Evolutionary conservation across 2,113 vertebrate species (phyloP), one percentile per base, ranked within the genome.

Genomic region (Salvator merianae): DNA sequence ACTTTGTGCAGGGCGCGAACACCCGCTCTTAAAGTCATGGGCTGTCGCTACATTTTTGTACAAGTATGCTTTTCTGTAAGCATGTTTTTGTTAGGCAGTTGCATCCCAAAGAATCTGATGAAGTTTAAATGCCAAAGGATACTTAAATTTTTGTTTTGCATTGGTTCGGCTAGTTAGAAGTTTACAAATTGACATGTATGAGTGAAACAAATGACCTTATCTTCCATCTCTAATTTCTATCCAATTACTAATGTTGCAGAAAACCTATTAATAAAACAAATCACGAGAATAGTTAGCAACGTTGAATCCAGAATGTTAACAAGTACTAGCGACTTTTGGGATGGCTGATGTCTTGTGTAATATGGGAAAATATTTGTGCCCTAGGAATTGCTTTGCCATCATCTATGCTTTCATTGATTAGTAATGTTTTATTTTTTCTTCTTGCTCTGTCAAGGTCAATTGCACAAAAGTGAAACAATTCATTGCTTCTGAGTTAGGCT

Each of bases 381-480:
- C 3, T 28, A 18, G 16, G 12, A 13, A n/a, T 38, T 22, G 8
- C 71, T 14, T 63, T 34, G 38, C 30, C 8, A 63, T n/a, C 20
- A 10, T 14, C 3, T 7, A n/a, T 63, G 55, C 14, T 22, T 50
- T 73, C n/a, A 28, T 14, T 2, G 3, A 28, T 4, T 84, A 53
- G n/a, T n/a, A 82, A 82, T 32, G 10, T 13, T 14, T 62, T 43
- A 63, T 63, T 63, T 81, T 77, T 16, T 90, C 6, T 83, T 89
- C 87, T 84, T 85, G n/a, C 2, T 12, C 0, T 84, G 85, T 86
- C 7, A 89, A 97, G 96, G 91, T 89, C 55, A 97, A 96, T 90
- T 97, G 95, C 85, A 95, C 91, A 74, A 94, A 95, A 82, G 93
- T 97, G 69, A 95, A 96, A 84, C 88, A 91, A 4, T 97, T 95